Conservation (phyloP, 23 tunicate genomes). For the Ciona savignyi region DNA sequence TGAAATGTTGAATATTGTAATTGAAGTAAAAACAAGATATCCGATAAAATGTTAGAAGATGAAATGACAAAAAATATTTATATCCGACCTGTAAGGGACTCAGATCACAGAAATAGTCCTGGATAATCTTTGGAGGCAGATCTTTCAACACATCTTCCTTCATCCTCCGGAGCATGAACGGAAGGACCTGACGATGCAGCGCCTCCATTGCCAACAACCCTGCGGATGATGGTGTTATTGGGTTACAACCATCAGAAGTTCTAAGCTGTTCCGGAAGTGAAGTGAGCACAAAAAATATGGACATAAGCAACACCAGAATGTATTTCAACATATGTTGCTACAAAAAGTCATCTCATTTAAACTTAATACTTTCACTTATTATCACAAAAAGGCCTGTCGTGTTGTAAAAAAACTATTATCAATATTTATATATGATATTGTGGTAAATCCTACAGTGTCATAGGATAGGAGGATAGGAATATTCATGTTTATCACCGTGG, state of each 20-base stretch:
- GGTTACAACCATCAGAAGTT: background rate
- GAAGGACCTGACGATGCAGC: slow-evolving; percentile 85
- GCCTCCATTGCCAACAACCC: slow-evolving; percentile 87
- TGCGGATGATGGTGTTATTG: no score
- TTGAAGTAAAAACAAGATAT: no score
- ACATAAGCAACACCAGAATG: background rate
- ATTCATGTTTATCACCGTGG: no score
- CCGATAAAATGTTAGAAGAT: no score
- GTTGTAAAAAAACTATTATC: no score
- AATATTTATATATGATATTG: no score
- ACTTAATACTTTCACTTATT: background rate
- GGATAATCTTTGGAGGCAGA: slow-evolving; percentile 93
- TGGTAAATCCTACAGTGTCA: no score
- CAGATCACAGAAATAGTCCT: slow-evolving; percentile 91
- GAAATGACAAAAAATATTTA: background rate
- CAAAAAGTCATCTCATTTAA: no score
- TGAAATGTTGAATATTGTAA: no score
- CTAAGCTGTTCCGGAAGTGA: background rate
- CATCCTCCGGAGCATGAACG: slow-evolving; percentile 93
- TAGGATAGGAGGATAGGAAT: no score
- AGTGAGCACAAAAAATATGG: background rate
- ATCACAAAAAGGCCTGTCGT: no score
- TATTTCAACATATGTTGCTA: background rate
- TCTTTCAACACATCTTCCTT: slow-evolving; percentile 95
- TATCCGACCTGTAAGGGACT: slow-evolving; percentile 66